Conservation (phyloP, 2,797 vertebrate species). For the Aphelocoma californica region DNA sequence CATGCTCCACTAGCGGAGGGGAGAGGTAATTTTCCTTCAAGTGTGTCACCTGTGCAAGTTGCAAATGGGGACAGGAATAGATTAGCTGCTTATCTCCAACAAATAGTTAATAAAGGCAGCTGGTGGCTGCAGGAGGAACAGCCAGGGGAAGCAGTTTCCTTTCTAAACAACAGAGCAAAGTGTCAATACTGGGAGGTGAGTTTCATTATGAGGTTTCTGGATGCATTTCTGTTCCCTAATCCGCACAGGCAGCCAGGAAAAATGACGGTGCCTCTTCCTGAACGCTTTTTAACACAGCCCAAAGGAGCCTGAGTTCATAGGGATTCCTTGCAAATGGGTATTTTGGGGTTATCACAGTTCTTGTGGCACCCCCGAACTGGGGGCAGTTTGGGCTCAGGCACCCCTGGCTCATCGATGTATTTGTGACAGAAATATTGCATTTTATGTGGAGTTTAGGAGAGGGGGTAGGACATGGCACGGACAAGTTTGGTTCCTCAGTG, state of each 20-base stretch:
- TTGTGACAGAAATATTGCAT: background rate
- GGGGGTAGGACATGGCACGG: background rate
- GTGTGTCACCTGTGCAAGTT: background rate
- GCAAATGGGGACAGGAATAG: background rate
- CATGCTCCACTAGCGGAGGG: background rate
- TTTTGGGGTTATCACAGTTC: background rate
- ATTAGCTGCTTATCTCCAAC: background rate
- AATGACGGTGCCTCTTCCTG: background rate
- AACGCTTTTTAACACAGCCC: background rate
- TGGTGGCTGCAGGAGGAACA: background rate
- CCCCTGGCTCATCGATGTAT: background rate
- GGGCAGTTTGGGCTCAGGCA: constrained; percentile 16
- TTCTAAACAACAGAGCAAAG: background rate
- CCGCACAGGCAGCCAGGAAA: background rate
- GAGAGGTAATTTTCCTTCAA: background rate
- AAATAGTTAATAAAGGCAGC: constrained; percentile 12
- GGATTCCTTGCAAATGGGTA: background rate
- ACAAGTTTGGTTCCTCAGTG: background rate
- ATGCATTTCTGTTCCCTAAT: background rate
- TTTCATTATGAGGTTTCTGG: background rate
- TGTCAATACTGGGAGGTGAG: background rate
- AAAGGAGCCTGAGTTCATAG: background rate
- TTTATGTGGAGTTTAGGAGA: background rate
- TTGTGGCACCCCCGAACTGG: background rate
- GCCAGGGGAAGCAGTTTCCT: background rate